Evolutionary conservation across 2,888 invertebrate species (phyloP).

Genomic region (Agrypnus murinus): DNA sequence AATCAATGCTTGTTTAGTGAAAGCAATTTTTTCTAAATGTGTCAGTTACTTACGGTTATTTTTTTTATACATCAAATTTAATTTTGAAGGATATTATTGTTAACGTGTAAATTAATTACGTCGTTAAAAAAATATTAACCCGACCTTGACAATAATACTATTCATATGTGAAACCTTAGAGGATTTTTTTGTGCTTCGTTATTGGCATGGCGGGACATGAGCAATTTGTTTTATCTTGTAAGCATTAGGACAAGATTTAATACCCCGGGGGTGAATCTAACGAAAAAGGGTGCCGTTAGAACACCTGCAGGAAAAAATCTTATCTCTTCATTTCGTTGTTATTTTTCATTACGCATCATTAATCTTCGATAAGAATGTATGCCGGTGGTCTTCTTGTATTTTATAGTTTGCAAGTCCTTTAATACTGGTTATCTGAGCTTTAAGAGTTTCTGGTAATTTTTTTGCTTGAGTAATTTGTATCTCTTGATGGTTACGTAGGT

Average conservation of each 20-base stretch:
- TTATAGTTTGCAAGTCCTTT: not conserved
- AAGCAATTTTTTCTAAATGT: conserved; percentile 11
- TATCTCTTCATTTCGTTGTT: conserved; percentile 28
- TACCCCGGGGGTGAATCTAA: conserved; percentile 14
- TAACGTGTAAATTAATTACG: conserved; percentile 26
- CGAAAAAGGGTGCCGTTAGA: conserved; percentile 36
- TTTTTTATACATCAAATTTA: not conserved
- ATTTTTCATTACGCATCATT: conserved; percentile 22
- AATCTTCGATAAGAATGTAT: conserved; percentile 24
- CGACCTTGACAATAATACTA: conserved; percentile 21
- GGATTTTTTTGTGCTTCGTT: conserved; percentile 5
- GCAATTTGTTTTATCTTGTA: conserved; percentile 31
- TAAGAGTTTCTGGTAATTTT: not conserved
- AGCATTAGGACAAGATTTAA: conserved; percentile 31
- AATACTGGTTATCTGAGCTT: conserved; percentile 10
- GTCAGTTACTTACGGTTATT: conserved; percentile 7
- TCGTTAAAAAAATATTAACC: conserved; percentile 20
- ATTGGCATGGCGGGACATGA: conserved; percentile 3
- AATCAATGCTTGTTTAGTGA: conserved; percentile 15
- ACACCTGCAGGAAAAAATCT: conserved; percentile 23
- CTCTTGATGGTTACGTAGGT: conserved; percentile 14
- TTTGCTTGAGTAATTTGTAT: conserved; percentile 6
- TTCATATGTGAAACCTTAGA: conserved; percentile 1
- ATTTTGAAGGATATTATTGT: conserved; percentile 27
- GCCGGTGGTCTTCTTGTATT: conserved; percentile 29